phyloP scores from a whole-genome alignment of 2,888 invertebrate genomes.

The Pristionchus mayeri region DNA sequence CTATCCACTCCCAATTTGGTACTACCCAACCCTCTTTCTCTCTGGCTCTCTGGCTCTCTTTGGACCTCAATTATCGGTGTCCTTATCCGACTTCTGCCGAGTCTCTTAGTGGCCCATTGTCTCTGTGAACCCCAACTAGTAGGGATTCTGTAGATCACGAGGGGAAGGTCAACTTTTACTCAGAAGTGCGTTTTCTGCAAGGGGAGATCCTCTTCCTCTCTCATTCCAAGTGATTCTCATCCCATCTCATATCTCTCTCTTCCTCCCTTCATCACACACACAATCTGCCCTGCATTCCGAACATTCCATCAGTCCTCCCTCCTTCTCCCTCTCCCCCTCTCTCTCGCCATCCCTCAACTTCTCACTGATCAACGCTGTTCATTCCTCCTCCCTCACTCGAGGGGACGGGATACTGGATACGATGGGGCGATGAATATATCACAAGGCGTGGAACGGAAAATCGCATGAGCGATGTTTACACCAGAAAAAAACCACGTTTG shows the following conservation, averaged over 20 bases:
- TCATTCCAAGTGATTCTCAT: conserved; percentile 23
- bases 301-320: conserved; percentile 54
- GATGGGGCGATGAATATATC: neutral
- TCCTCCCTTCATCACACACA: neutral
- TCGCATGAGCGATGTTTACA: neutral
- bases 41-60: neutral
- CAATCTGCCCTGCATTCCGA: conserved; percentile 52
- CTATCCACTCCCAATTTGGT: conserved; percentile 45
- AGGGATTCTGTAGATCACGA: neutral
- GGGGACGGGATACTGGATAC: neutral
- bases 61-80: conserved; percentile 47
- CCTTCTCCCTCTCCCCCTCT: no score
- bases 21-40: conserved; percentile 10
- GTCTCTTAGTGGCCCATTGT: neutral
- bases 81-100: conserved; percentile 29
- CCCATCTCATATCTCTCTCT: conserved; percentile 30
- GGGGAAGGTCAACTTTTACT: neutral
- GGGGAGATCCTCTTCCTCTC: neutral
- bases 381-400: conserved; percentile 7
- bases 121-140: neutral
- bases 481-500: neutral
- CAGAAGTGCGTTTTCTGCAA: conserved; percentile 6
- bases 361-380: conserved; percentile 52
- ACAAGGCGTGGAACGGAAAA: neutral
- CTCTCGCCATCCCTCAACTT: conserved; percentile 47